Evolutionary conservation across 2,797 vertebrate genomes (phyloP), one percentile per base, ranked within the genome.

Genomic region (Adrianichthys oophorus): DNA sequence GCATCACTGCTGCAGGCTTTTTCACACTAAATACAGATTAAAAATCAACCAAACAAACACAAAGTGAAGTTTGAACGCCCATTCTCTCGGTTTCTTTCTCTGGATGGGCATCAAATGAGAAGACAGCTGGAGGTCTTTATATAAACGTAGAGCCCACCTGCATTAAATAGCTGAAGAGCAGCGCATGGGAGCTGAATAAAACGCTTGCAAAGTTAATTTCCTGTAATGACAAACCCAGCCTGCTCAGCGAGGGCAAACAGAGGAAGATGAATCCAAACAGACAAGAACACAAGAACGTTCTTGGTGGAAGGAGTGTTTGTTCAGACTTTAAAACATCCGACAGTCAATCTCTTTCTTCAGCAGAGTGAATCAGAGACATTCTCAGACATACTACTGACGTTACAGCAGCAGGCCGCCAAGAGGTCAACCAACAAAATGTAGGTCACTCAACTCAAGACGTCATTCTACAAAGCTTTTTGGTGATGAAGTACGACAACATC

Each of bases 241-340:
- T 7, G 69, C 55, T 41, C 7, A 42, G 48, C 19, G 46, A 53
- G 57, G 64, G 68, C 32, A 21, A 81, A 59, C 17, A 62, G 49
- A 53, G 64, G 59, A 64, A 74, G 72, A 79, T 74, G 68, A 80
- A 72, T 76, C 70, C 68, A 79, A 85, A 84, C 68, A 77, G 55
- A 80, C 62, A 71, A 76, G 68, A 51, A 68, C 26, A 51, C 54
- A 82, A 71, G 69, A 75, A 83, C 83, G 80, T 88, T 79, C 75
- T 83, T 16, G 48, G 6, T 58, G 59, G 61, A 51, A 15, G 2
- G 41, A 62, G 43, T 59, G 56, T 72, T 71, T 62, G 64, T 74
- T 79, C 49, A 68, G 59, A 59, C 47, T 66, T 41, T 45, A 67
- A 62, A 76, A 50, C 4, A 48, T 60, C 15, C 4, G 2, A 50